Conservation (phyloP, 53 echinoderm and acorn worm genomes). For the Actinopyga echinites region DNA sequence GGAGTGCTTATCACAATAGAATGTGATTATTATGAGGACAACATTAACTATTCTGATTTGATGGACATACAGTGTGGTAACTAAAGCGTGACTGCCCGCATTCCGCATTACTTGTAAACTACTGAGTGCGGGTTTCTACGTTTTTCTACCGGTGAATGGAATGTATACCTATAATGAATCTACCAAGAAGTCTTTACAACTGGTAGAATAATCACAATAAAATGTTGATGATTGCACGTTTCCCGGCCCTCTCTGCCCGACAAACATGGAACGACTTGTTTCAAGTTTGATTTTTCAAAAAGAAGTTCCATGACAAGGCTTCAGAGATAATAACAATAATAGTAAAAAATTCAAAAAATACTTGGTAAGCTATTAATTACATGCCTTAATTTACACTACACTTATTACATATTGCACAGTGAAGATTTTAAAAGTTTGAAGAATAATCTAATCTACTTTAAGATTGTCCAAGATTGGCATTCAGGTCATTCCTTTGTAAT, state of each 20-base stretch:
- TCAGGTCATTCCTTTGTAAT: constrained; percentile 20
- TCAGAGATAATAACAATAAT: background rate
- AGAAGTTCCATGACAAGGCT: background rate
- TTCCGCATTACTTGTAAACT: no score
- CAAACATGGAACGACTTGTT: no score
- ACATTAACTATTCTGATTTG: no score
- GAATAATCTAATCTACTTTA: constrained; percentile 27
- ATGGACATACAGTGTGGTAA: no score
- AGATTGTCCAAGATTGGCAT: constrained; percentile 50
- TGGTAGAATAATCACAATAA: background rate
- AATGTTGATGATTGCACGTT: constrained; percentile 24
- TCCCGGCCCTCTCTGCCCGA: constrained; percentile 31
- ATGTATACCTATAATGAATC: constrained; percentile 13
- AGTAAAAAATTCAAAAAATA: background rate
- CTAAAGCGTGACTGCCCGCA: no score
- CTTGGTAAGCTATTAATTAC: background rate
- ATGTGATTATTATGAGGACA: no score
- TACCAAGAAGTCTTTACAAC: constrained; percentile 2
- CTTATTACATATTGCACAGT: constrained; percentile 15
- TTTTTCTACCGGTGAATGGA: constrained; percentile 18
- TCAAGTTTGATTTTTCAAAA: no score
- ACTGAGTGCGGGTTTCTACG: no score
- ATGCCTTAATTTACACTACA: background rate
- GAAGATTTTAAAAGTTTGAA: constrained; percentile 5
- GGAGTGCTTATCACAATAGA: no score